These are phyloP conservation scores for Leucophenga maculata DNA, from an alignment of 2,888 invertebrate species.

Conservation along the genomic window DNA sequence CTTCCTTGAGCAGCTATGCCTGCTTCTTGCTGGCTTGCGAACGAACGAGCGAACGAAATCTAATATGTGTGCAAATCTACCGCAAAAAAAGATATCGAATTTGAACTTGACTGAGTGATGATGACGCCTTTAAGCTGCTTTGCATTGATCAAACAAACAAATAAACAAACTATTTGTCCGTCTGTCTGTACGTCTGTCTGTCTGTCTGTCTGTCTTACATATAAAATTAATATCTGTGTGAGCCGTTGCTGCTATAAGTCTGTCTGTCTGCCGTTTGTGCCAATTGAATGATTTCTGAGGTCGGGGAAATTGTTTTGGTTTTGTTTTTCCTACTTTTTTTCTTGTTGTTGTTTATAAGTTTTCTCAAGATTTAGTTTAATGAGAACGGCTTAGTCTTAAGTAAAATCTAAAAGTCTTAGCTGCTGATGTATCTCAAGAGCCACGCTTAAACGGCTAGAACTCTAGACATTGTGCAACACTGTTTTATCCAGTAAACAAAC, in stretches of 20 bases:
- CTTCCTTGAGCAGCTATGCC: too few species aligned
- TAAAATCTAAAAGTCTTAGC: too few species aligned
- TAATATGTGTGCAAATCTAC: slow-evolving; percentile 4
- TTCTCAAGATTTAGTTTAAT: too few species aligned
- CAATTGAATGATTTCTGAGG: neutral
- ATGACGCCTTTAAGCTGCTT: neutral
- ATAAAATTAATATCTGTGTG: neutral
- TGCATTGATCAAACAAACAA: neutral
- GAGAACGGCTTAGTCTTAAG: too few species aligned
- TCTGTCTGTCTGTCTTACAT: neutral
- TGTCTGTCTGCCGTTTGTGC: too few species aligned
- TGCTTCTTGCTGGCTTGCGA: neutral
- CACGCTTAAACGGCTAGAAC: too few species aligned
- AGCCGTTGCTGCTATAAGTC: neutral
- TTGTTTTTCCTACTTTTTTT: too few species aligned
- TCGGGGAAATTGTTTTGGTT: neutral
- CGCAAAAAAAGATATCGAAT: slow-evolving; percentile 22
- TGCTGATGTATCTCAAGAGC: too few species aligned
- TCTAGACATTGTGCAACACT: too few species aligned
- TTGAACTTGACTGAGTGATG: slow-evolving; percentile 22
- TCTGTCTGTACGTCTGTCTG: neutral
- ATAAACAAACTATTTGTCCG: neutral
- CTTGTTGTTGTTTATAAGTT: too few species aligned
- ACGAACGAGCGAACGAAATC: slow-evolving; percentile 2
- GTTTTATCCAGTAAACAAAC: too few species aligned